A percentile compares a stretch with the other conserved stretches of the same genome.
phyloP scores from a whole-genome alignment of 2,888 invertebrate species.

The Itoplectis maculator region DNA sequence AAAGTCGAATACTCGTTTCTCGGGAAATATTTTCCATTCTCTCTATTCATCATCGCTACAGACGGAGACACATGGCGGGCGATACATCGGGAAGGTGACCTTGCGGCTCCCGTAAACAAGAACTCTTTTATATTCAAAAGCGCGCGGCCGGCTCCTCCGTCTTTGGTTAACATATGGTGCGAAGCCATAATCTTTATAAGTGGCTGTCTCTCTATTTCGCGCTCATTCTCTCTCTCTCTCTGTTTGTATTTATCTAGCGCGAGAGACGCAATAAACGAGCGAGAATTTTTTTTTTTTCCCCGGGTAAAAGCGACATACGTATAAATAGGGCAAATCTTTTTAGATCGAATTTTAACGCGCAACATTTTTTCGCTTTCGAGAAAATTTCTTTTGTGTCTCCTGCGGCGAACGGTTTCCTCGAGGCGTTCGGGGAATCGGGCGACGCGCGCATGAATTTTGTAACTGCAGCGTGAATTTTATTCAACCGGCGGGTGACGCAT shows the following conservation, averaged over 20 bases:
- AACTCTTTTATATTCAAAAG: constrained; percentile 36
- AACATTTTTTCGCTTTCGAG: constrained; percentile 6
- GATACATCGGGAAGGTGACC: constrained; percentile 17
- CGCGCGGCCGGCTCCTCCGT: neutral
- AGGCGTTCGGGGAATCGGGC: constrained; percentile 31
- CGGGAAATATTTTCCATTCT: neutral
- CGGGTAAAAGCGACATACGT: neutral
- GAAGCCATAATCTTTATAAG: constrained; percentile 8
- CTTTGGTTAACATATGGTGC: constrained; percentile 10
- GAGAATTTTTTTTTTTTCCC: neutral
- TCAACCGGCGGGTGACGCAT: constrained; percentile 59
- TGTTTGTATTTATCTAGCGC: neutral
- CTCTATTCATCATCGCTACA: neutral
- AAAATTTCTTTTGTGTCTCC: constrained; percentile 28
- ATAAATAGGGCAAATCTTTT: constrained; percentile 25
- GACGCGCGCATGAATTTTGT: constrained; percentile 9
- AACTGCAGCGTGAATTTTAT: constrained; percentile 46
- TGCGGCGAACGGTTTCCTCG: constrained; percentile 27
- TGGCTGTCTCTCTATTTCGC: too few species aligned
- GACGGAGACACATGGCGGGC: neutral
- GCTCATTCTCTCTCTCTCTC: too few species aligned
- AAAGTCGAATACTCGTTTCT: too few species aligned
- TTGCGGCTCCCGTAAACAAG: constrained; percentile 9
- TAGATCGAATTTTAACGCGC: constrained; percentile 31
- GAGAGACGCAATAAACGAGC: neutral